Evolutionary conservation across 2,888 invertebrate genomes (phyloP), one percentile per base, ranked within the genome.

Genomic region (Hofmannophila pseudospretella): DNA sequence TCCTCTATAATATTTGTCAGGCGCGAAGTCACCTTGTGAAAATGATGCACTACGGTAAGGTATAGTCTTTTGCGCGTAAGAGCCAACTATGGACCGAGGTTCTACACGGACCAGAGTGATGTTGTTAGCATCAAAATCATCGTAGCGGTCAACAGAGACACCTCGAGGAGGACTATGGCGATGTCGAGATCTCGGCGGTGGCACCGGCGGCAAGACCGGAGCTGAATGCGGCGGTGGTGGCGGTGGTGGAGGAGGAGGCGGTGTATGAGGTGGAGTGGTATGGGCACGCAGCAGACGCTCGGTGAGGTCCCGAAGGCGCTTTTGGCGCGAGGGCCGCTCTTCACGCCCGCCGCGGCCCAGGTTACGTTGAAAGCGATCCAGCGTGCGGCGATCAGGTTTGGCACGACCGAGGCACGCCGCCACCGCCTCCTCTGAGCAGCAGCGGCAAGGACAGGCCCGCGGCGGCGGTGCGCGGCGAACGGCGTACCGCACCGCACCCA

Each of bases 31-130:
- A 44, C 94, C 94, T 76, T 96, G 95, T 0, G 96, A 95, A 64
- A 96, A 96, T 4, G 96, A 96, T 4, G 95, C 94, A 61, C 95
- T 95, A 25, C 96, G 90, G 65, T 92, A 93, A 1, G 95, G 94
- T 53, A 92, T 90, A 42, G 90, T 89, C 59, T 91, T 89, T 58
- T 91, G 90, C 9, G 89, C 87, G 59, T 90, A 90, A 0, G 90
- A 89, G 16, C 90, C 90, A 31, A 90, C 84, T 14, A 90, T 87
- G 1, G 89, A 88, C 39, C 90, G 85, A 3, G 90, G 88, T 56
- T 91, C 90, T 33, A 90, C 88, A 50, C 89, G 88, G 22, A 88
- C 76, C 29, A 90, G 75, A 26, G 88, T 81, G 42, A 88, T 75
- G 45, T 81, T 81, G 47, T 85, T 78, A 32, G 86, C 76, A 51